Evolutionary conservation across 2,113 vertebrate genomes (phyloP).

Genomic region (Indicator indicator): DNA sequence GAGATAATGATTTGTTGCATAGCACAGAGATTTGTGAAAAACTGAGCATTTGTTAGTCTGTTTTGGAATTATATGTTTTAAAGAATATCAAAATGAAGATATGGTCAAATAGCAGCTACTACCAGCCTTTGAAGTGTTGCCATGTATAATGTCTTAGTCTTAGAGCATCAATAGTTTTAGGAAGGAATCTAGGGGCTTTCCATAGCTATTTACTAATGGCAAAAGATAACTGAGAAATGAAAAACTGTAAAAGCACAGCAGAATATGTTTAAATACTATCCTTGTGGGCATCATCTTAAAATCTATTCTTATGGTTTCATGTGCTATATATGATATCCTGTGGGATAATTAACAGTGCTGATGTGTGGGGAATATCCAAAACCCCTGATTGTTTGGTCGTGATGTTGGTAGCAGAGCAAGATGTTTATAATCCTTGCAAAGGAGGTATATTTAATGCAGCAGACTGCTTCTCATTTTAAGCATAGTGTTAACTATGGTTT

Average conservation of each 20-base stretch:
- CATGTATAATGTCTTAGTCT: neutral
- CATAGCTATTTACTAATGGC: neutral
- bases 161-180: neutral
- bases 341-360: neutral
- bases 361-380: neutral
- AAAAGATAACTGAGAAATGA: neutral
- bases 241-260: neutral
- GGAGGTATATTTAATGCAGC: neutral
- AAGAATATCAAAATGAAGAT: neutral
- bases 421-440: neutral
- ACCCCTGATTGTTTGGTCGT: neutral
- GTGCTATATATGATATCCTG: neutral
- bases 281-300: neutral
- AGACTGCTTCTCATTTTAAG: neutral
- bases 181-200: neutral
- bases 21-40: neutral
- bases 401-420: neutral
- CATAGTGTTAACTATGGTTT: fast-evolving
- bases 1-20: neutral
- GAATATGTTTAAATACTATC: neutral
- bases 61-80: neutral
- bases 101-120: neutral
- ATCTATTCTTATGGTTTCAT: neutral
- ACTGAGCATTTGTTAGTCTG: neutral
- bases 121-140: neutral